Percentiles rank a stretch among this genome's conserved stretches.
Conservation (phyloP, 23 tunicate species). For the Trididemnum clinides region DNA sequence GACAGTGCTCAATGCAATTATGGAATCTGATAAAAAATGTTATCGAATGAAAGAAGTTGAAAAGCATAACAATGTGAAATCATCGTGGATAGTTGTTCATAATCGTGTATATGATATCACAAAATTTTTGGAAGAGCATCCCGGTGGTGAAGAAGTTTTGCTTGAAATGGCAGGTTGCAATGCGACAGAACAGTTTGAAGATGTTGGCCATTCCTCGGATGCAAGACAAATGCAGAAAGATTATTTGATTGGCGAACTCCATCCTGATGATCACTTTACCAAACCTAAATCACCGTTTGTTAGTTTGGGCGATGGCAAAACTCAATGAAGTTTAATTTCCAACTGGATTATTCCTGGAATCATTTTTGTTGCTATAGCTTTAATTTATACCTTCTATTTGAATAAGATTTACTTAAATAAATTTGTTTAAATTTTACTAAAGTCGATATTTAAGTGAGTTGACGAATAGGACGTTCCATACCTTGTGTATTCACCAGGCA, state of each 20-base stretch:
- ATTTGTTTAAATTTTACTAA: too few species aligned
- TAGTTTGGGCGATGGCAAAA: too few species aligned
- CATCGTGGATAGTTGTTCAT: constrained; percentile 85
- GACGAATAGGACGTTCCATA: too few species aligned
- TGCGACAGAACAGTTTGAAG: constrained; percentile 96
- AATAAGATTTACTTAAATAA: too few species aligned
- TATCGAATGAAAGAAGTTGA: constrained; percentile 87
- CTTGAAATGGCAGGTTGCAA: constrained; percentile 93
- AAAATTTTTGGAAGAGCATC: constrained; percentile 97
- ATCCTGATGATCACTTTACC: constrained; percentile 55
- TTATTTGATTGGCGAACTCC: constrained; percentile 86
- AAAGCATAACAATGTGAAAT: constrained; percentile 70
- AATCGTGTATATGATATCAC: constrained; percentile 94
- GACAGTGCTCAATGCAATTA: constrained; percentile 16
- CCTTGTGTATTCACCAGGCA: too few species aligned
- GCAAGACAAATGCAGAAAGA: constrained; percentile 80
- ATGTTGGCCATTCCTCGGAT: constrained; percentile 97
- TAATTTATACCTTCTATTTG: constrained; percentile 56
- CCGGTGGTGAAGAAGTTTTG: constrained; percentile 99
- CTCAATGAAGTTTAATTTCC: too few species aligned
- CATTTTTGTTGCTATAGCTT: constrained; percentile 65
- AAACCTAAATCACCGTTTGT: too few species aligned
- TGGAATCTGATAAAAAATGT: background rate
- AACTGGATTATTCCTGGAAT: constrained; percentile 83
- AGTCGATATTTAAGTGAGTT: too few species aligned